Percentiles rank a stretch among this genome's conserved stretches.
phyloP scores from a whole-genome alignment of 2,113 vertebrate genomes.

The Tragelaphus imberbis region DNA sequence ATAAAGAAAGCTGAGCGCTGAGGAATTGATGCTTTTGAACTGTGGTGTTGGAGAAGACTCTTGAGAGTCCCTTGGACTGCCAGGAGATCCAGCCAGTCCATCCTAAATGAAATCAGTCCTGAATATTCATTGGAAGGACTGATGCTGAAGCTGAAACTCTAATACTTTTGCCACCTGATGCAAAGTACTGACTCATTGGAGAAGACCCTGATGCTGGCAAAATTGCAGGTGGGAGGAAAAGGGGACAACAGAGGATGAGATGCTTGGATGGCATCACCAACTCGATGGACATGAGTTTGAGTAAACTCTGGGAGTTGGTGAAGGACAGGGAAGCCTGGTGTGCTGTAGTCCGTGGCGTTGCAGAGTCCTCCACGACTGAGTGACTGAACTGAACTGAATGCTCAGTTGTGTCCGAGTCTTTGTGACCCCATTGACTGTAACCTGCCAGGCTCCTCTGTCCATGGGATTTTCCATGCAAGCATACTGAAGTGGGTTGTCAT shows the following conservation, averaged over 20 bases:
- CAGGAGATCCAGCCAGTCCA: neutral
- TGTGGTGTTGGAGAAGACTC: neutral
- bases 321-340: neutral
- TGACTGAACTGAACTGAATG: neutral
- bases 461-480: neutral
- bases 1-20: neutral
- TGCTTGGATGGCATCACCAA: neutral
- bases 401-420: too few relatives aligned
- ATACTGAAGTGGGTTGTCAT: neutral
- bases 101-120: neutral
- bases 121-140: neutral
- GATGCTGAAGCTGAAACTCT: neutral
- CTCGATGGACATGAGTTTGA: neutral
- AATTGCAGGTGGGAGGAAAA: accelerated
- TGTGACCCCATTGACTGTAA: too few relatives aligned
- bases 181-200: neutral
- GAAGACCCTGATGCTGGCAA: neutral
- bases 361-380: neutral
- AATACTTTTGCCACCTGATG: neutral
- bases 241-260: neutral
- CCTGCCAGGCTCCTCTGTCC: neutral
- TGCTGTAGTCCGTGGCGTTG: neutral
- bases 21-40: neutral
- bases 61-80: neutral
- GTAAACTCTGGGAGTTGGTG: neutral